Evolutionary conservation across 2,888 invertebrate species (phyloP), one percentile per base, ranked within the genome.

Genomic region (Sminthurinus aureus): DNA sequence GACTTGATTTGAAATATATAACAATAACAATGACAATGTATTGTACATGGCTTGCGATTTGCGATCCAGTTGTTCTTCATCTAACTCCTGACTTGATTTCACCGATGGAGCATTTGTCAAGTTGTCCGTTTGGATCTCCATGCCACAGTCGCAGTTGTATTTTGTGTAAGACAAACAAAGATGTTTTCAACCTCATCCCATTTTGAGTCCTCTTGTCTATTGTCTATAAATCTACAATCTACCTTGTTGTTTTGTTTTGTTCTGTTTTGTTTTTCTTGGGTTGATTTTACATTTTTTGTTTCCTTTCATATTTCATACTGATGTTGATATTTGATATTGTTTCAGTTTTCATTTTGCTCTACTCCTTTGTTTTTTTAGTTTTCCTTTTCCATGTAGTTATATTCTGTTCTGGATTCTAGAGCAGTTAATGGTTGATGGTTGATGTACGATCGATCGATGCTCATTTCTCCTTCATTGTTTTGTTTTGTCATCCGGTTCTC

Each of bases 51-150:
- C 71, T 51, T 51, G 20, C 50, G 15, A 76, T 52, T 76, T n/a
- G 51, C 50, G 52, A 20, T 20, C 76, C 76, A 88, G 89, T 89
- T 91, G 93, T 94, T 92, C 94, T 94, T 91, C 93, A 95, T 93
- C 95, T 95, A 91, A 93, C 95, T 92, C 95, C 95, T 91, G 94
- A 95, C 92, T 95, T 95, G 91, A 93, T 94, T 91, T 94, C 95
- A 92, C 95, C 95, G 91, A 94, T 94, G 92, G 95, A 96, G 94
- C 96, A 96, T 93, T 96, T 96, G 92, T 94, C 95, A 92, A 95
- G 95, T 94, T 69, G 69, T 69, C 95, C 95, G 50, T 87, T 85
- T 83, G 87, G 87, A 85, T 87, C 87, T 81, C 86, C 87, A 26
- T 86, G 86, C 85, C 86, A 79, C 78, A 77, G 76, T 69, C 76